Evolutionary conservation across 1,140 invertebrate genomes (phyloP).

Genomic region (Drosophila nasuta): DNA sequence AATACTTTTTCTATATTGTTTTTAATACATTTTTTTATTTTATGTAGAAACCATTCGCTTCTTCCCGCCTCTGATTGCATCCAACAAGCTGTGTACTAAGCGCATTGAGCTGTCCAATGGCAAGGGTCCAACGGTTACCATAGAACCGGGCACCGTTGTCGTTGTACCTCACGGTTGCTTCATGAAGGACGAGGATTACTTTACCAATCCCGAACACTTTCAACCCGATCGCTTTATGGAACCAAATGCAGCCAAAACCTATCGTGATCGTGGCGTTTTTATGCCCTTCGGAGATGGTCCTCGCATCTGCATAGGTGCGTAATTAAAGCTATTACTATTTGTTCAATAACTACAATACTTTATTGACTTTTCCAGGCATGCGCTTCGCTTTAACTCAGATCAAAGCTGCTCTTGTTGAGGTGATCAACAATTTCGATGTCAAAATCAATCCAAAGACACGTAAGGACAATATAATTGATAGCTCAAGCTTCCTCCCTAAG

Average conservation of each 20-base stretch:
- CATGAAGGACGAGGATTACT: slow-evolving; percentile 88
- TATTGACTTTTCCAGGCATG: slow-evolving; percentile 52
- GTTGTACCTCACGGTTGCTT: slow-evolving; percentile 86
- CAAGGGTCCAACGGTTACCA: slow-evolving; percentile 47
- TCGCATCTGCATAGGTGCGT: slow-evolving; percentile 66
- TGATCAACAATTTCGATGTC: slow-evolving; percentile 66
- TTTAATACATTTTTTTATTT: no score
- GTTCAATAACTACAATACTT: background rate
- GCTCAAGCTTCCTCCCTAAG: slow-evolving; percentile 10
- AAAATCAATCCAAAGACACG: slow-evolving; percentile 68
- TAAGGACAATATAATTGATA: slow-evolving; percentile 60
- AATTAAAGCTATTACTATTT: no score
- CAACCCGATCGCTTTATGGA: slow-evolving; percentile 88
- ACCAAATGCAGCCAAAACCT: slow-evolving; percentile 61
- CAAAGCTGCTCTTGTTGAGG: slow-evolving; percentile 70
- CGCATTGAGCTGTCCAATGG: slow-evolving; percentile 59
- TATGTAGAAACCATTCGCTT: slow-evolving; percentile 59
- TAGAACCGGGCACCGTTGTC: slow-evolving; percentile 85
- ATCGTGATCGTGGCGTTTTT: slow-evolving; percentile 56
- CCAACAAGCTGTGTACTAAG: slow-evolving; percentile 66
- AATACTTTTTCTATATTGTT: no score
- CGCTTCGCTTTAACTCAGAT: slow-evolving; percentile 71
- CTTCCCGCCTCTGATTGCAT: slow-evolving; percentile 43
- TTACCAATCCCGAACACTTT: slow-evolving; percentile 89
- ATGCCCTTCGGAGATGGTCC: slow-evolving; percentile 74